These are phyloP conservation scores for Sinocyclocheilus maitianheensis DNA, from an alignment of 2,113 vertebrate genomes.

Conservation along the genomic window DNA sequence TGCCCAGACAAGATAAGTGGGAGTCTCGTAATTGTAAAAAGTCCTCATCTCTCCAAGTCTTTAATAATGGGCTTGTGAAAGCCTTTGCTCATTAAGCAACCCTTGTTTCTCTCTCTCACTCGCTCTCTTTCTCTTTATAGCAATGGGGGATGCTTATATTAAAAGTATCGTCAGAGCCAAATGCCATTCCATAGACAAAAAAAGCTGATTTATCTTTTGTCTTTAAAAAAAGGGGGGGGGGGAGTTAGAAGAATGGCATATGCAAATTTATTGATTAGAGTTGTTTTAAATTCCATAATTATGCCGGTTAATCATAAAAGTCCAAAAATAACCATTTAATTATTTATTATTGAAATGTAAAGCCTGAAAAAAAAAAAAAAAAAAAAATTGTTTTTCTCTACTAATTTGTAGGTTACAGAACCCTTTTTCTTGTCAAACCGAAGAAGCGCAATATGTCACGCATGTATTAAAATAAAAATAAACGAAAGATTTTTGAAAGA, in stretches of 20 bases:
- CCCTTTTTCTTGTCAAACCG: neutral
- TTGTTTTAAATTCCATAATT: conserved; percentile 5
- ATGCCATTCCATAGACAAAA: neutral
- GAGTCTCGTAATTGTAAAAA: conserved; percentile 48
- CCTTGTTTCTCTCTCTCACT: conserved; percentile 37
- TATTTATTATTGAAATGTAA: neutral
- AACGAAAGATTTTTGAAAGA: neutral
- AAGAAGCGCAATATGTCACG: neutral
- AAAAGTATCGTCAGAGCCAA: conserved; percentile 14
- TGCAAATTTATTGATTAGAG: conserved; percentile 21
- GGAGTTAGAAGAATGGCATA: conserved; percentile 2
- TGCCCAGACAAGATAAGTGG: conserved; percentile 57
- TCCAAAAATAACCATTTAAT: neutral
- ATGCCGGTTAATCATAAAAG: neutral
- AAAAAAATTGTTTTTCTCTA: too few species aligned
- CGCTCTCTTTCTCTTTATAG: conserved; percentile 28
- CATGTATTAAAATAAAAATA: neutral
- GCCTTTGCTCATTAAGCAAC: conserved; percentile 55
- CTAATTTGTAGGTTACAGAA: neutral
- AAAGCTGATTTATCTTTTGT: conserved; percentile 21
- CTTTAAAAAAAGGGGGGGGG: neutral
- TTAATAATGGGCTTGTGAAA: conserved; percentile 52
- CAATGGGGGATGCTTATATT: neutral
- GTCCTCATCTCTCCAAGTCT: conserved; percentile 47
- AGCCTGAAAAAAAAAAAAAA: neutral